Conservation (phyloP, 2,888 invertebrate genomes). For the Caenorhabditis japonica region DNA sequence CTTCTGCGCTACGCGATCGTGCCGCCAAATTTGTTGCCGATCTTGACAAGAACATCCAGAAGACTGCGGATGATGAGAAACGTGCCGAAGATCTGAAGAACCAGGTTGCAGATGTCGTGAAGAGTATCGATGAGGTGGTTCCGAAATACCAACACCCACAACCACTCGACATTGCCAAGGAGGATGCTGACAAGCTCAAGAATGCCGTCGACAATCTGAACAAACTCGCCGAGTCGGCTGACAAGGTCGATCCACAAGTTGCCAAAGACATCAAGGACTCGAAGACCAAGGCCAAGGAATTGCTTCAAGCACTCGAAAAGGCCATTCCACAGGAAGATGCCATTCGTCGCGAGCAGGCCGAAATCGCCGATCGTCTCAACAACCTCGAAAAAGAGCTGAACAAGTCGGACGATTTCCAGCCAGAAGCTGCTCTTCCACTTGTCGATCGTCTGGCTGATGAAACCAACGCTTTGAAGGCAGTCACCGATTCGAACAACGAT, state of each 20-base stretch:
- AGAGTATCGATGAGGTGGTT: slow-evolving; percentile 20
- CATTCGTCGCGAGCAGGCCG: slow-evolving; percentile 35
- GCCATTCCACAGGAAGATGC: slow-evolving; percentile 47
- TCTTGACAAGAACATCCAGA: slow-evolving; percentile 5
- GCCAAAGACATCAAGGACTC: slow-evolving; percentile 54
- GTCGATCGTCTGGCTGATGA: no score
- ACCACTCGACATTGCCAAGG: slow-evolving; percentile 37
- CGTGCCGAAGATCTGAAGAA: slow-evolving; percentile 43
- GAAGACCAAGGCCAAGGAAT: slow-evolving; percentile 51
- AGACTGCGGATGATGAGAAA: slow-evolving; percentile 1
- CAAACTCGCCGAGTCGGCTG: slow-evolving; percentile 20
- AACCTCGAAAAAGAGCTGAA: no score
- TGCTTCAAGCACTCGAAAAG: slow-evolving; percentile 43
- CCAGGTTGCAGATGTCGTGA: slow-evolving; percentile 23
- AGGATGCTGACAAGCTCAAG: slow-evolving; percentile 29
- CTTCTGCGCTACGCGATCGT: slow-evolving; percentile 28
- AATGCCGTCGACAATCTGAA: slow-evolving; percentile 22
- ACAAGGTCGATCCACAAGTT: slow-evolving; percentile 47
- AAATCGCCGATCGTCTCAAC: slow-evolving; percentile 27
- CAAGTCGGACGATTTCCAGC: no score
- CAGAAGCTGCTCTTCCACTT: no score
- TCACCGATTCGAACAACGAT: no score
- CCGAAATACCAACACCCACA: slow-evolving; percentile 32
- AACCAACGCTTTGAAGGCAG: no score
- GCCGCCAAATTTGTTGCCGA: slow-evolving; percentile 42